Evolutionary conservation across 2,113 vertebrate species (phyloP).

Genomic region (Himantopus leucocephalus): DNA sequence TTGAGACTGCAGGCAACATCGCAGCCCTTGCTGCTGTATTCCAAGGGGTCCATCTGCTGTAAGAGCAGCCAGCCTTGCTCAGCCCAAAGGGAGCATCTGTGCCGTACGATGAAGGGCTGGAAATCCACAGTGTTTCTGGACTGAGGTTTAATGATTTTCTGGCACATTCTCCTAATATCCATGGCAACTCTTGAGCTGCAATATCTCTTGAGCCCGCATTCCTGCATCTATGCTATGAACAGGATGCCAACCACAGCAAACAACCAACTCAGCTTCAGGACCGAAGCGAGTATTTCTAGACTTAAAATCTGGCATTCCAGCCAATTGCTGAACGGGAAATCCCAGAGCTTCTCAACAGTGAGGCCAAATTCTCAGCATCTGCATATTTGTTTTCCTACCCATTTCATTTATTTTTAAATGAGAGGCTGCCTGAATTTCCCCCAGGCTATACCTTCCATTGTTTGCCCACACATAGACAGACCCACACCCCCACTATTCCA

Average conservation of each 20-base stretch:
- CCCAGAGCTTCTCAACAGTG: slow-evolving; percentile 18
- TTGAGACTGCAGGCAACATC: neutral
- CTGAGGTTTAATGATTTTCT: slow-evolving; percentile 42
- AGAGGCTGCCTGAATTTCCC: slow-evolving; percentile 3
- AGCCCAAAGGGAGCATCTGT: slow-evolving; percentile 46
- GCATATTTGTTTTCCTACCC: slow-evolving; percentile 48
- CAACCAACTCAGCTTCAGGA: slow-evolving; percentile 11
- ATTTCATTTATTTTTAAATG: slow-evolving; percentile 60
- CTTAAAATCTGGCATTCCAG: neutral
- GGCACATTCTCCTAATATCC: slow-evolving; percentile 46
- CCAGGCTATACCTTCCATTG: neutral
- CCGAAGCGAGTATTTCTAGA: slow-evolving; percentile 8
- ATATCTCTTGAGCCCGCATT: slow-evolving; percentile 16
- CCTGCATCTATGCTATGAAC: neutral
- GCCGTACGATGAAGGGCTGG: neutral
- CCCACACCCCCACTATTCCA: neutral
- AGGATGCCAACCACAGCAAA: slow-evolving; percentile 22
- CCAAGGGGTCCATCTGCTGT: neutral
- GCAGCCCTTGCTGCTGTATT: neutral
- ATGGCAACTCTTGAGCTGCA: slow-evolving; percentile 42
- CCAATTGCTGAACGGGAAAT: slow-evolving; percentile 4
- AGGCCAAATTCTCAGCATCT: slow-evolving; percentile 39
- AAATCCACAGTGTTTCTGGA: slow-evolving; percentile 24
- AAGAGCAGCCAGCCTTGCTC: neutral
- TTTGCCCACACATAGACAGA: neutral